Percentiles rank a stretch among this genome's conserved stretches.
Conservation (phyloP, 64 coral and sea anemone genomes). For the Actinia tenebrosa region DNA sequence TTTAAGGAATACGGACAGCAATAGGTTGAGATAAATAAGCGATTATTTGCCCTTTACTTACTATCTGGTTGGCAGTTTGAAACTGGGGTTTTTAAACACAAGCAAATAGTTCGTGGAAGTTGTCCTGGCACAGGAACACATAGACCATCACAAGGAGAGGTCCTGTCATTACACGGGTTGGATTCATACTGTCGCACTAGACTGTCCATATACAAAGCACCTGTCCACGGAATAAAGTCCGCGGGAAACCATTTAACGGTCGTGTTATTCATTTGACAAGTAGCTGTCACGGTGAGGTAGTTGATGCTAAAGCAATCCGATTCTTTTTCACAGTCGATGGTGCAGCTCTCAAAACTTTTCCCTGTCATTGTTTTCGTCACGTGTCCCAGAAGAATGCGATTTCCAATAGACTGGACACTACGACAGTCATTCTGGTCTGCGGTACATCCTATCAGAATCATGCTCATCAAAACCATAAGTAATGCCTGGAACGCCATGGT, state of each 20-base stretch:
- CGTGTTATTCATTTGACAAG: constrained; percentile 65
- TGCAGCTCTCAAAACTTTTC: constrained; percentile 32
- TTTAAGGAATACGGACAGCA: too few relatives aligned
- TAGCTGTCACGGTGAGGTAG: constrained; percentile 8
- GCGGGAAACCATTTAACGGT: constrained; percentile 37
- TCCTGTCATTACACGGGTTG: constrained; percentile 17
- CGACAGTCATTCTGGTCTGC: constrained; percentile 18
- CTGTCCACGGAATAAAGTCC: constrained; percentile 21
- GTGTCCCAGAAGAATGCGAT: constrained; percentile 28
- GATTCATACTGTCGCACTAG: constrained; percentile 39
- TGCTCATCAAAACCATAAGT: neutral
- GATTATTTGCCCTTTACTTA: neutral
- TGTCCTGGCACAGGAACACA: constrained; percentile 46
- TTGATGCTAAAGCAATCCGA: constrained; percentile 60
- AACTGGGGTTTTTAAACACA: neutral
- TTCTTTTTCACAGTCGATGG: constrained; percentile 26
- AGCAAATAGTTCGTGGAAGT: constrained; percentile 19
- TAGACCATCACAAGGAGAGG: constrained; percentile 30
- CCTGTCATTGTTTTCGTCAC: neutral
- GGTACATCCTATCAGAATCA: neutral
- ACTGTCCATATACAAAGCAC: constrained; percentile 42
- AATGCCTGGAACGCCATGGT: neutral
- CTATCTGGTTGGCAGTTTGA: constrained; percentile 13
- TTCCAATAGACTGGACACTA: neutral
- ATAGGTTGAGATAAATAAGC: too few relatives aligned